Evolutionary conservation across 2,113 vertebrate species (phyloP), one percentile per base, ranked within the genome.

Genomic region (Corythornis madagascariensis): DNA sequence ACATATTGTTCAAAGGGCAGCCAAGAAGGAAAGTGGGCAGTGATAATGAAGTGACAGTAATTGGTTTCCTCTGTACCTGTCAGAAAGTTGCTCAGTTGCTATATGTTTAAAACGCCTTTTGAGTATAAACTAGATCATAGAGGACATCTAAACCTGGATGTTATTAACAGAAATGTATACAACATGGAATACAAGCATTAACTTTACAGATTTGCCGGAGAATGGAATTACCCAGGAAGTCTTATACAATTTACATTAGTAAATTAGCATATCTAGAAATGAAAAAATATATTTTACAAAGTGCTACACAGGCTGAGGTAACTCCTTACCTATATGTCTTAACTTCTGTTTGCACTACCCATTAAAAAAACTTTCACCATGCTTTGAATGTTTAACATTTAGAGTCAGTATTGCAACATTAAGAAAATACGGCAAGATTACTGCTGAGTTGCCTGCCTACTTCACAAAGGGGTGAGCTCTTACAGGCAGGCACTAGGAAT

Each of bases 51-150:
- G 78, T 70, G 74, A 48, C 55, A 87, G 75, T 85, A 93, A 93
- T 85, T 92, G 91, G 55, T 79, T 92, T 91, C 78, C 74, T 73
- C 59, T 76, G 53, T 82, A 73, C 14, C 81, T 79, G 89, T 94
- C 83, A 93, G 70, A 84, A 93, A 78, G 56, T 50, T 89, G 63
- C 60, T 86, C 38, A 14, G 45, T 43, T 85, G 50, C 42, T 87
- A 69, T 76, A 73, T 79, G 92, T 91, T 94, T 92, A 85, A 86
- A 90, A 73, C 8, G 29, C 31, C 1, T 0, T 61, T 72, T n/a
- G 75, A 63, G 59, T 85, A 82, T 73, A 72, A 92, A 79, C 31
- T 70, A 70, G 59, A 85, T 79, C 31, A 48, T 47, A 89, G 43
- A 64, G 79, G 83, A 92, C 86, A 90, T 29, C 64, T 65, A 26